Evolutionary conservation across 2,888 invertebrate species (phyloP).

Genomic region (Drosophila pseudotalamancana): DNA sequence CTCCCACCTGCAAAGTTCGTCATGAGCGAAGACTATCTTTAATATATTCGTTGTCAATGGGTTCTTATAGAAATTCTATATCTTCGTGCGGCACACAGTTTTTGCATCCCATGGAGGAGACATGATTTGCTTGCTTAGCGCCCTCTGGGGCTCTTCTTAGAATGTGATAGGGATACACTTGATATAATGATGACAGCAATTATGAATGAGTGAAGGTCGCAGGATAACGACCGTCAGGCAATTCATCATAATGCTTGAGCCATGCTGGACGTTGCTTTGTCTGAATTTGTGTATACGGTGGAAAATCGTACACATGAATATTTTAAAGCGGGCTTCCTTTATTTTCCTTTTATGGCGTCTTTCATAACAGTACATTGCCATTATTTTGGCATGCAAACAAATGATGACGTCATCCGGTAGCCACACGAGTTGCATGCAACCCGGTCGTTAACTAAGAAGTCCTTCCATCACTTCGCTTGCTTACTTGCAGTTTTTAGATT

Average conservation of each 20-base stretch:
- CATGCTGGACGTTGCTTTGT: constrained; percentile 27
- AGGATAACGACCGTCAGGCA: constrained; percentile 62
- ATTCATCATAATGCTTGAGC: constrained; percentile 69
- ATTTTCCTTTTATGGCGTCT: constrained; percentile 24
- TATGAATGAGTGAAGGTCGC: constrained; percentile 75
- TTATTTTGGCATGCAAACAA: constrained; percentile 49
- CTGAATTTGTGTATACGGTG: constrained; percentile 10
- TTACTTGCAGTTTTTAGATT: constrained; percentile 62
- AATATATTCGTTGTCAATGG: neutral
- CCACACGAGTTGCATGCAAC: constrained; percentile 65
- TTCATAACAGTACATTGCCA: constrained; percentile 26
- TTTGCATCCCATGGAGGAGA: constrained; percentile 12
- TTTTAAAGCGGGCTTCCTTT: constrained; percentile 36
- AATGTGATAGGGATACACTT: constrained; percentile 44
- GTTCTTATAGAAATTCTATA: neutral
- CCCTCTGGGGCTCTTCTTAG: constrained; percentile 8
- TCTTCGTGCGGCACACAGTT: neutral
- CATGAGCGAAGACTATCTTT: neutral
- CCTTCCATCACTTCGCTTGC: constrained; percentile 20
- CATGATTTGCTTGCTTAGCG: constrained; percentile 15
- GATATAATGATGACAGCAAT: constrained; percentile 78
- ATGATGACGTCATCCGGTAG: constrained; percentile 60
- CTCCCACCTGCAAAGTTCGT: constrained; percentile 1
- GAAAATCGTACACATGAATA: too few relatives aligned
- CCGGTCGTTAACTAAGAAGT: constrained; percentile 49